Evolutionary conservation across 2,797 vertebrate species (phyloP).

Genomic region (Gymnodraco acuticeps): DNA sequence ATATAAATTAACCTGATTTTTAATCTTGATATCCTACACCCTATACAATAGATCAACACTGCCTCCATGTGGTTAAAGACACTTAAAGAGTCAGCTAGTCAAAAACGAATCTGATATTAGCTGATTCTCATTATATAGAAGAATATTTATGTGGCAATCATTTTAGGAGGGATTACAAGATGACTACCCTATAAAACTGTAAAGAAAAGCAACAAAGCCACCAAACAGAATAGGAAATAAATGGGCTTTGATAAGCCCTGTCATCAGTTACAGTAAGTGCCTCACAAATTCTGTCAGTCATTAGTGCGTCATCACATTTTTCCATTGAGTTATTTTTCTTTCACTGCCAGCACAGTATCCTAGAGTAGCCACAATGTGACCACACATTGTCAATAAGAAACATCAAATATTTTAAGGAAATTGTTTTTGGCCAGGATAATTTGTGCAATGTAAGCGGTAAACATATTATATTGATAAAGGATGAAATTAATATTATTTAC

Average conservation of each 20-base stretch:
- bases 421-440: neutral
- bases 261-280: neutral
- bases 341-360: too few relatives aligned
- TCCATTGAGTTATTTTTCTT: too few relatives aligned
- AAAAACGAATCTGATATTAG: neutral
- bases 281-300: neutral
- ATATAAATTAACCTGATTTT: neutral
- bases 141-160: neutral
- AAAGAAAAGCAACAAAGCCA: neutral
- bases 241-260: neutral
- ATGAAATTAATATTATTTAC: neutral
- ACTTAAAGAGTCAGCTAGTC: neutral
- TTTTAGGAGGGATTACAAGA: too few relatives aligned
- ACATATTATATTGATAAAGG: neutral
- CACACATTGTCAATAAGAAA: too few relatives aligned
- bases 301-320: neutral
- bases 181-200: neutral
- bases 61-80: conserved; percentile 69
- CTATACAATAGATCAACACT: conserved; percentile 56
- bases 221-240: neutral
- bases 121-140: neutral
- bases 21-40: neutral
- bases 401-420: too few relatives aligned
- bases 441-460: neutral
- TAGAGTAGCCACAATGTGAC: too few relatives aligned